A percentile compares a stretch with the other conserved stretches of the same genome.
Conservation (phyloP, 2,797 vertebrate species). For the Protonibea diacanthus region DNA sequence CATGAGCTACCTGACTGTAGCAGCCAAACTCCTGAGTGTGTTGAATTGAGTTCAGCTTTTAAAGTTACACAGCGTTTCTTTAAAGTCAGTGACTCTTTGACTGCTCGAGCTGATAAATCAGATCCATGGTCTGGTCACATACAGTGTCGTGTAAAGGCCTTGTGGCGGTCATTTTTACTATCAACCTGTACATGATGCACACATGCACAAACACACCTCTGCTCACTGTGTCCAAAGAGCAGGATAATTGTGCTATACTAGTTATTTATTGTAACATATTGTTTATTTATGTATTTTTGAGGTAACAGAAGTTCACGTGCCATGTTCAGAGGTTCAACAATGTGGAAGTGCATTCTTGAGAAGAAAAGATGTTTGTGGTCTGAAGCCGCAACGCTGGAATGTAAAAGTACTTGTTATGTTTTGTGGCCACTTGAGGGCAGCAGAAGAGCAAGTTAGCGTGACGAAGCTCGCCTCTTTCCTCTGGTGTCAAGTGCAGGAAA, state of each 20-base stretch:
- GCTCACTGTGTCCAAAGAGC: conserved; percentile 50
- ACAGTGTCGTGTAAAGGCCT: conserved; percentile 36
- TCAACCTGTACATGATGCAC: conserved; percentile 53
- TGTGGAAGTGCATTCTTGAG: conserved; percentile 38
- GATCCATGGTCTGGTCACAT: conserved; percentile 39
- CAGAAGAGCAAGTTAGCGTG: conserved; percentile 35
- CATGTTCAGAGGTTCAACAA: conserved; percentile 54
- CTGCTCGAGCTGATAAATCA: conserved; percentile 4
- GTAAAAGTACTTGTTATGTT: conserved; percentile 46
- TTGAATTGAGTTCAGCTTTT: neutral
- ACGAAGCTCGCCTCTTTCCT: conserved; percentile 13
- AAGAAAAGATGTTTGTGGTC: conserved; percentile 34
- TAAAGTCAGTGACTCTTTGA: conserved; percentile 17
- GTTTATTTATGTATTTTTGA: conserved; percentile 72
- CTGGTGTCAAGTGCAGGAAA: conserved; percentile 26
- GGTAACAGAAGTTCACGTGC: conserved; percentile 58
- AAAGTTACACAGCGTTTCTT: neutral
- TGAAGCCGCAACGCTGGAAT: conserved; percentile 44
- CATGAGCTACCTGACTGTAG: neutral
- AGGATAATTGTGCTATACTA: conserved; percentile 52
- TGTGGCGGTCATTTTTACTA: conserved; percentile 43
- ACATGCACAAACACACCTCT: conserved; percentile 53
- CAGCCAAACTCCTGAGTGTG: neutral
- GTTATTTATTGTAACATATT: conserved; percentile 77
- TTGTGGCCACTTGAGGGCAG: conserved; percentile 60